Conservation (phyloP, 2,113 vertebrate species). For the Orcinus orca region DNA sequence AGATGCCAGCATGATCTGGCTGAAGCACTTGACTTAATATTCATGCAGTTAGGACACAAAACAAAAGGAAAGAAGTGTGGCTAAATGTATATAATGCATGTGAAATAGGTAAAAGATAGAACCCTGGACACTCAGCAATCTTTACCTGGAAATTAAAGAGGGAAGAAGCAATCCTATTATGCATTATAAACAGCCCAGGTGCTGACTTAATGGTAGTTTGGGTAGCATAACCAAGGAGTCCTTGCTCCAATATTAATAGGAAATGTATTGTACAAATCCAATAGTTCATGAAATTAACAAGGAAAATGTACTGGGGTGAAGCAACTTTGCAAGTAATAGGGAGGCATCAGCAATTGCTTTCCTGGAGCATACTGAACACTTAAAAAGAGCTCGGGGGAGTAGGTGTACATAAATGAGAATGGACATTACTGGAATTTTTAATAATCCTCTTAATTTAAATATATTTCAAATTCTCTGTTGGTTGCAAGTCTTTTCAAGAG, state of each 20-base stretch:
- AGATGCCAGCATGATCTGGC: background rate
- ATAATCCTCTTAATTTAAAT: conserved; percentile 60
- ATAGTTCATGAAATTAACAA: conserved; percentile 70
- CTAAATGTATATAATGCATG: conserved; percentile 64
- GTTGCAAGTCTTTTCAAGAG: conserved; percentile 30
- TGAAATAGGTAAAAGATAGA: conserved; percentile 67
- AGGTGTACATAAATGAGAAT: conserved; percentile 3
- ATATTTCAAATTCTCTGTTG: conserved; percentile 32
- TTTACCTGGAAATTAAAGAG: conserved; percentile 71
- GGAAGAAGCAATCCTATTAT: conserved; percentile 45
- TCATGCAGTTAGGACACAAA: conserved; percentile 49
- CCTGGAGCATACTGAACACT: conserved; percentile 1
- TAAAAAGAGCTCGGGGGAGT: conserved; percentile 24
- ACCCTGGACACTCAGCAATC: conserved; percentile 52
- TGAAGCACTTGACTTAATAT: conserved; percentile 58
- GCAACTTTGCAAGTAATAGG: conserved; percentile 61
- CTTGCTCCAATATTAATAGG: conserved; percentile 68
- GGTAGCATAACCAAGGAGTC: conserved; percentile 50
- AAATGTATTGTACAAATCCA: conserved; percentile 60
- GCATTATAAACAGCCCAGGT: conserved; percentile 52
- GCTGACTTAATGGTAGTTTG: conserved; percentile 60
- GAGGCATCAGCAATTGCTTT: conserved; percentile 4
- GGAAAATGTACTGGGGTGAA: conserved; percentile 66
- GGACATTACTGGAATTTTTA: conserved; percentile 36
- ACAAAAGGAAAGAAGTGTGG: conserved; percentile 53